Base-by-base conservation (phyloP, 2,113 vertebrate genomes). In the Ursus arctos region DNA sequence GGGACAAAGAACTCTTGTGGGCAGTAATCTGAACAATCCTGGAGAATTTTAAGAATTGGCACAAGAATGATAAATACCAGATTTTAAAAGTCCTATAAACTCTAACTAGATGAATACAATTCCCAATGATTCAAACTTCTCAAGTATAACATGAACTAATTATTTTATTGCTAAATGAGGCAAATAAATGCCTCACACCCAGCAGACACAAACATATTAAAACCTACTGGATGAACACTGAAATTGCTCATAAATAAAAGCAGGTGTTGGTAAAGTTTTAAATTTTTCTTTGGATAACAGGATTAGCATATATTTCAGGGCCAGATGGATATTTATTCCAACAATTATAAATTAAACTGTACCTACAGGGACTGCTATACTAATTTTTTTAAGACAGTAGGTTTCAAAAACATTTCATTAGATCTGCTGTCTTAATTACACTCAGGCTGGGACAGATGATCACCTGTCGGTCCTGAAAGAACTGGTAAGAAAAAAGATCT, bases 121-220 rank as follows among this genome's bases (percentile, higher is more conserved):
- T 94, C 13, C 61, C 69, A 57, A 36, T 49, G 7, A 84, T 51
- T 92, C n/a, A 71, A 13, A 63, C 61, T 76, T 77, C 67, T 88
- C 63, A 83, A 85, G 31, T 55, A 74, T 82, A 77, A 84, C 47
- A 57, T 24, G 65, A 74, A 40, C 63, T 67, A 87, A 85, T 51
- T 80, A 85, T 71, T 86, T 49, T 77, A n/a, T 47, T 80, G 47
- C n/a, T 72, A 96, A 86, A 24, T 65, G 24, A 91, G 26, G 72
- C 13, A 91, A 89, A 61, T 21, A 31, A 61, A 61, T 89, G 14
- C 14, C 31, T 83, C 43, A 63, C 18, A 82, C 6, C n/a, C 0
- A 77, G 33, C 49, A 76, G 65, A 84, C 26, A 49, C 6, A 82
- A 61, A 74, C 47, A 87, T 76, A 57, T 83, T 31, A 49, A 82